Evolutionary conservation across 1,140 invertebrate species (phyloP).

Genomic region (Drosophila chauvacae): DNA sequence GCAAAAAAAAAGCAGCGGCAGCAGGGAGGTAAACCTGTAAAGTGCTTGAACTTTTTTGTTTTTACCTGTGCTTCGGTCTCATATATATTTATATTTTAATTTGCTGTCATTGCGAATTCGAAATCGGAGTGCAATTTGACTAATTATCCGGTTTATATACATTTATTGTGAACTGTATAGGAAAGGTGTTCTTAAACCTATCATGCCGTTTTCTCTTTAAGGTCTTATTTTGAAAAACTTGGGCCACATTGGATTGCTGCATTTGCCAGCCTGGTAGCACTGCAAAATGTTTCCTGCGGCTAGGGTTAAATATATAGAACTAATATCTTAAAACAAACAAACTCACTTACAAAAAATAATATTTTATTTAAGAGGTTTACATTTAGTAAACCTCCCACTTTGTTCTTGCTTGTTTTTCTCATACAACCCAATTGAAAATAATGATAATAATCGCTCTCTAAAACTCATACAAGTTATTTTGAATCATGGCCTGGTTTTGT

Average conservation of each 20-base stretch:
- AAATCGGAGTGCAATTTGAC: slow-evolving; percentile 11
- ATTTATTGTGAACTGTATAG: background rate
- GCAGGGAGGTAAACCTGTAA: slow-evolving; percentile 58
- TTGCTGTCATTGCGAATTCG: background rate
- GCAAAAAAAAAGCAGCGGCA: slow-evolving; percentile 1
- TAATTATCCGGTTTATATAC: background rate
- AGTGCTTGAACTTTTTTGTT: slow-evolving; percentile 72
- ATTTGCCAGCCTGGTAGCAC: background rate
- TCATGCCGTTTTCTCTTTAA: too few relatives aligned
- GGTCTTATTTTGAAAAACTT: background rate
- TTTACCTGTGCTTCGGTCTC: slow-evolving; percentile 4
- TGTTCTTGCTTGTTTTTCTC: background rate
- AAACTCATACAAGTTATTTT: slow-evolving; percentile 10
- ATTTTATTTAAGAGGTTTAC: background rate
- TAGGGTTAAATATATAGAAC: too few relatives aligned
- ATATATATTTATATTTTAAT: slow-evolving; percentile 38
- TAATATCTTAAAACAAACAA: too few relatives aligned
- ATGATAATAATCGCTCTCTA: background rate
- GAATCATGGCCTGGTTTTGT: slow-evolving; percentile 15
- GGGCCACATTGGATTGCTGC: background rate
- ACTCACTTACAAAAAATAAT: too few relatives aligned
- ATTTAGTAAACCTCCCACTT: background rate
- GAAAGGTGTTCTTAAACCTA: background rate
- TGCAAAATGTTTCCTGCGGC: background rate
- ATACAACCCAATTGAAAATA: background rate